Base-by-base conservation (phyloP, 2,797 vertebrate genomes). In the Sebastes iracundus region DNA sequence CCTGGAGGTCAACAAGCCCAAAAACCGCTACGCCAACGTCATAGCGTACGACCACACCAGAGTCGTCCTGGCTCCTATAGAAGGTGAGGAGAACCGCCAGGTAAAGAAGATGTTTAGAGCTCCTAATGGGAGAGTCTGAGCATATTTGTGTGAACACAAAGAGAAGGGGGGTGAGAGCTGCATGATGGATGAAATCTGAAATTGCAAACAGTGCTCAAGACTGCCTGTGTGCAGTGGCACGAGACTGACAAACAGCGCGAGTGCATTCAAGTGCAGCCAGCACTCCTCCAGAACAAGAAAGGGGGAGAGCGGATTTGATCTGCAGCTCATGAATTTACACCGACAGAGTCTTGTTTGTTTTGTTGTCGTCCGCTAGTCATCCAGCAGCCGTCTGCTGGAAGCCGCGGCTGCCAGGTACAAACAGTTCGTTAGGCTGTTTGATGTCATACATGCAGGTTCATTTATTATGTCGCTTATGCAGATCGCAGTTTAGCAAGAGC, bases 1-100 rank as follows among this genome's bases (percentile, higher is more conserved):
- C 96, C 96, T 99, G 66, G 98, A 99, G 70, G 97, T 99, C 81
- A 99, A 99, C 96, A 99, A 99, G 80, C 97, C 98, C 69, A 99
- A 99, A 90, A 99, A 99, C 93, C 98, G 98, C 67, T 99, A 99
- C 0, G 98, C 98, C 0, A 99, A 99, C 3, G 98, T 99, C 75
- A 99, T 99, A 0, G 98, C 98, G 1, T 99, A 99, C 3, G 98
- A 99, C 94, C 98, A 99, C 87, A 99, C 97, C 0, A 96, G 98
- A 0, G 98, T 99, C 88, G 95, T 99, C 91, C 96, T 99, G 82
- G 95, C 97, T 18, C 98, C 97, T 33, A 95, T 97, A 0, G 97
- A 99, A 93, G 97, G 98, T 99, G 94, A 92, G 82, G 27, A 69
- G 42, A 67, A 16, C 23, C 13, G 60, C 28, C 25, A 53, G 22